Evolutionary conservation across 92 coral and sea anemone species (phyloP), one percentile per base, ranked within the genome.

Genomic region (Palythoa heliodiscus): DNA sequence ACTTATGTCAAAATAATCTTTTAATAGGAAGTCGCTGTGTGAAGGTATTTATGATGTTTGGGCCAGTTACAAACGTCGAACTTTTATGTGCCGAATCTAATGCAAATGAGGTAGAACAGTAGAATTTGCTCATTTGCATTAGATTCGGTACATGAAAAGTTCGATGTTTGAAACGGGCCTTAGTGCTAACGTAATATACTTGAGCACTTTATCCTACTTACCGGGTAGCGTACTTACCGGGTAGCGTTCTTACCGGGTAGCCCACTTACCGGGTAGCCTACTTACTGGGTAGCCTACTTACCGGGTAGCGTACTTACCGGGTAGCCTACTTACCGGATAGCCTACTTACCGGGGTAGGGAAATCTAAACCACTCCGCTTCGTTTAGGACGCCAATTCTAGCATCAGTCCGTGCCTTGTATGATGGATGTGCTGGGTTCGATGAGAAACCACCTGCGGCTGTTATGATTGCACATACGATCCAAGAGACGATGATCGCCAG

Each of bases 301-400:
- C 95, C 93, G 66, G 93, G 95, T 29, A 29, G 35, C 35, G 1
- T 29, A 29, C 35, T 29, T 29, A 29, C 35, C 35, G 35, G 3
- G 6, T 29, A 3, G 2, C 4, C 11, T n/a, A 7, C 7, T 23
- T 29, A 7, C 17, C 10, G 2, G 19, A 1, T 11, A 12, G 17
- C 19, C 13, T 2, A 24, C 85, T 24, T 79, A 89, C 96, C 93
- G 67, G 96, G 96, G 52, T 93, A 93, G 22, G 96, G 96, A 43
- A 93, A 85, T 35, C 96, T 82, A 63, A 93, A 90, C 96, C 96
- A 93, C 20, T 91, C 83, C 7, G 96, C 96, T 61, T 93, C 77
- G 17, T 77, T 54, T 60, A 93, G 79, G 14, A 93, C 93, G 10
- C 89, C 81, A 25, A 88, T 82, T 35, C 90, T 66, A 7, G 82